These are phyloP conservation scores for Sebastes trivittatus DNA, from an alignment of 2,797 vertebrate species.

Conservation along the genomic window DNA sequence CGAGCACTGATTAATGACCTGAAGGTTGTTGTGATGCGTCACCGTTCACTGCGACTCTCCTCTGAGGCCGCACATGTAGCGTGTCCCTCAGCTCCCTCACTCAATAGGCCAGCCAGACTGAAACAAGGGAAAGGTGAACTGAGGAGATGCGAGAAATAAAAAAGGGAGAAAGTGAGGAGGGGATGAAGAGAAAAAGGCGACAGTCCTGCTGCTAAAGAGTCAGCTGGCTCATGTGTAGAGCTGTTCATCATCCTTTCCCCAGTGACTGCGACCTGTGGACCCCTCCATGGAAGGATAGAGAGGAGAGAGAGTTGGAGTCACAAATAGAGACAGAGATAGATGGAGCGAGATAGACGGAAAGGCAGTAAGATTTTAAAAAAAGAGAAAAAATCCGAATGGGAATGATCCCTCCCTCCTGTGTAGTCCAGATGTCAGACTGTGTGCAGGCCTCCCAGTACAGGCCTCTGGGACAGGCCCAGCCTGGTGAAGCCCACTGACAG, in stretches of 20 bases:
- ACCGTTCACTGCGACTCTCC: constrained; percentile 50
- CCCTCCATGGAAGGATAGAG: constrained; percentile 39
- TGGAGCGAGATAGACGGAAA: constrained; percentile 50
- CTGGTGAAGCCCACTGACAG: constrained; percentile 76
- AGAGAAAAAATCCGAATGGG: constrained; percentile 22
- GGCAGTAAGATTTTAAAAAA: constrained; percentile 24
- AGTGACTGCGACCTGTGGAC: constrained; percentile 64
- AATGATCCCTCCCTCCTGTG: constrained; percentile 76
- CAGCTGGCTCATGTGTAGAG: constrained; percentile 78
- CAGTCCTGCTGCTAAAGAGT: constrained; percentile 78
- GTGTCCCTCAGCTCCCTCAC: constrained; percentile 37
- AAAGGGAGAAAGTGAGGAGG: constrained; percentile 3
- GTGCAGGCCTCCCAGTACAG: constrained; percentile 76
- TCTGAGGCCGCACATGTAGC: constrained; percentile 38
- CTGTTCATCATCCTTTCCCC: constrained; percentile 78
- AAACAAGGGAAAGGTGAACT: constrained; percentile 52
- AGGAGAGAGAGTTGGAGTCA: constrained; percentile 39
- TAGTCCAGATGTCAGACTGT: constrained; percentile 80
- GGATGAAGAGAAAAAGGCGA: constrained; percentile 63
- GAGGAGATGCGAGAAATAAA: constrained; percentile 35
- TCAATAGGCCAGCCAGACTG: constrained; percentile 29
- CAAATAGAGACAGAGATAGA: constrained; percentile 57
- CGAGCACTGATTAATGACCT: constrained; percentile 81
- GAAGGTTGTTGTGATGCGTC: constrained; percentile 75
- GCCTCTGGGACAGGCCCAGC: constrained; percentile 71